Percentiles rank a stretch among this genome's conserved stretches.
These are phyloP conservation scores for Leptopterna dolabrata DNA, from an alignment of 2,888 invertebrate genomes.

Conservation along the genomic window DNA sequence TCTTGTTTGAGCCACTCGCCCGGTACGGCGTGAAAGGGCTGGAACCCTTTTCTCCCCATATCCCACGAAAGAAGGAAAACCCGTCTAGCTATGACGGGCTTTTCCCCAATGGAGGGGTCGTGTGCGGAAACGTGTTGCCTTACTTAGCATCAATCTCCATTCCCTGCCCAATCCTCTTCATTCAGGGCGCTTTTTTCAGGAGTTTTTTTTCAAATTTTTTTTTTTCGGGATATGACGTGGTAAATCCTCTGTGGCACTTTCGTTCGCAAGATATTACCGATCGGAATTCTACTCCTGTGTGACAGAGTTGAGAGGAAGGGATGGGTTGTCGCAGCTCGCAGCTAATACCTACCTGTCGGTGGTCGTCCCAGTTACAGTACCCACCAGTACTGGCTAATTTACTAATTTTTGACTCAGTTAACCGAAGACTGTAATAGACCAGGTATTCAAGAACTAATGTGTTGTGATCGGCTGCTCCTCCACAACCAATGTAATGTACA, in stretches of 20 bases:
- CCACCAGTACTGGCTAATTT: too few relatives aligned
- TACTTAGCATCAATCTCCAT: slow-evolving; percentile 29
- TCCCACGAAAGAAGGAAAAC: background rate
- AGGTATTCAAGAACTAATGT: too few relatives aligned
- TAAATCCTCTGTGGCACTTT: background rate
- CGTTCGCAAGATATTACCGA: background rate
- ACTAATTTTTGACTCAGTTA: too few relatives aligned
- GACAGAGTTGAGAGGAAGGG: too few relatives aligned
- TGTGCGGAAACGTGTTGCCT: slow-evolving; percentile 4
- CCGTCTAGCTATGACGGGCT: background rate
- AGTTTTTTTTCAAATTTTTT: background rate
- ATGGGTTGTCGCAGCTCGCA: too few relatives aligned
- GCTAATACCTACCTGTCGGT: too few relatives aligned
- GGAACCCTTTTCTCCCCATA: background rate
- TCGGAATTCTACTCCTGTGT: background rate
- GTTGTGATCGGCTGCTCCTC: too few relatives aligned
- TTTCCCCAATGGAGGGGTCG: background rate
- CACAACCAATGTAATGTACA: too few relatives aligned
- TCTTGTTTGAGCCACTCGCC: slow-evolving; percentile 3
- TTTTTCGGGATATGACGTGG: background rate
- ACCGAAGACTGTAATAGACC: too few relatives aligned
- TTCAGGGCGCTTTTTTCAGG: background rate
- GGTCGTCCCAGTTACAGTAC: too few relatives aligned
- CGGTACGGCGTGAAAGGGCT: background rate
- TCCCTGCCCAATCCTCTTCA: background rate